Evolutionary conservation across 2,888 invertebrate species (phyloP).

Genomic region (Hemithea aestivaria): DNA sequence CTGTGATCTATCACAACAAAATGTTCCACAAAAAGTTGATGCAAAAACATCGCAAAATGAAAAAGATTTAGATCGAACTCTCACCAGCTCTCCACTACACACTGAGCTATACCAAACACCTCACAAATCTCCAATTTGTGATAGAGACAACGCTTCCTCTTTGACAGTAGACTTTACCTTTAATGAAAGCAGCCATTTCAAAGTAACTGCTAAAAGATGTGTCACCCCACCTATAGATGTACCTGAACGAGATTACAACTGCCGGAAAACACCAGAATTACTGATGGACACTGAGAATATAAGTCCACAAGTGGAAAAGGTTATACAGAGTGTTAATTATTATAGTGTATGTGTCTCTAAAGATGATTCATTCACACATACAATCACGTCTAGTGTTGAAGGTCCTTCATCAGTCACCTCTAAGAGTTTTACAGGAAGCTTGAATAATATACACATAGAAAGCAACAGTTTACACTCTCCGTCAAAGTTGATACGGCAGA

Average conservation of each 20-base stretch:
- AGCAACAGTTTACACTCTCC: constrained; percentile 38
- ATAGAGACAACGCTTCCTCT: constrained; percentile 30
- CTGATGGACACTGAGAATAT: constrained; percentile 29
- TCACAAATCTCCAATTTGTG: constrained; percentile 5
- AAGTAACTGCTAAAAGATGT: constrained; percentile 18
- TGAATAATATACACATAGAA: constrained; percentile 61
- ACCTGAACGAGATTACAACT: constrained; percentile 60
- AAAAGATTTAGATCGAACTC: constrained; percentile 6
- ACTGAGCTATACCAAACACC: constrained; percentile 12
- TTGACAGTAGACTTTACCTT: constrained; percentile 55
- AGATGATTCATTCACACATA: constrained; percentile 31
- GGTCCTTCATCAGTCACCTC: constrained; percentile 53
- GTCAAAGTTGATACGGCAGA: constrained; percentile 81
- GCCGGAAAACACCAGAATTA: constrained; percentile 33
- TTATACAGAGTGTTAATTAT: constrained; percentile 30
- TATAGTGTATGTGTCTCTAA: constrained; percentile 38
- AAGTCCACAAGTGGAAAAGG: constrained; percentile 17
- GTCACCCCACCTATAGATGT: constrained; percentile 38
- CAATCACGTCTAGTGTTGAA: no score
- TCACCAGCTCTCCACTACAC: constrained; percentile 8
- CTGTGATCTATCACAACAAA: constrained; percentile 35
- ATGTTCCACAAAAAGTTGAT: constrained; percentile 19
- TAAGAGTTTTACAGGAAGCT: constrained; percentile 70
- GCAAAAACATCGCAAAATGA: constrained; percentile 20
- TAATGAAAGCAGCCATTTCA: constrained; percentile 38